Percentiles rank a stretch among this genome's conserved stretches.
phyloP scores from a whole-genome alignment of 2,888 invertebrate genomes.

The Ecliptopera silaceata region DNA sequence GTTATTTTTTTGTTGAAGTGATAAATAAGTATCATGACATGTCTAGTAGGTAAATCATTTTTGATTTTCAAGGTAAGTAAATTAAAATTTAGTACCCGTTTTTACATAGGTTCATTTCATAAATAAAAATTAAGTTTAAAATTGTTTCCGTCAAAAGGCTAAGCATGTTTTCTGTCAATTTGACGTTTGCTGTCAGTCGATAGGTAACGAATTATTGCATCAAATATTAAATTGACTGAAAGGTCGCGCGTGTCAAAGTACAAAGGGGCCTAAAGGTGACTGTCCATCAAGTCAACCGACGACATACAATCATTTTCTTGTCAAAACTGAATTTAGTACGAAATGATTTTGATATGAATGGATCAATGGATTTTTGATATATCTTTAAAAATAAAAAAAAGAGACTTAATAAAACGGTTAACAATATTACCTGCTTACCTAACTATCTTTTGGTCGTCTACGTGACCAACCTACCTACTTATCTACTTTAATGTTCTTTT shows the following conservation, averaged over 20 bases:
- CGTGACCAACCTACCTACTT: no score
- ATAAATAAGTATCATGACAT: not conserved
- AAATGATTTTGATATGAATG: constrained; percentile 37
- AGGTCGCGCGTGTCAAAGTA: constrained; percentile 55
- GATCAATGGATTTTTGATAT: no score
- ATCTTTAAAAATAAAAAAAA: no score
- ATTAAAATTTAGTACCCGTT: not conserved
- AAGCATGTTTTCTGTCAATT: constrained; percentile 13
- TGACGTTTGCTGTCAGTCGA: constrained; percentile 27
- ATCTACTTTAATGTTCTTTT: no score
- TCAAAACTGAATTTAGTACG: constrained; percentile 41
- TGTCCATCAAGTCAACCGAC: constrained; percentile 54
- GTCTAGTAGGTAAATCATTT: no score
- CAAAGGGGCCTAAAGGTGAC: constrained; percentile 61
- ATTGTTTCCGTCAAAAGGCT: constrained; percentile 9
- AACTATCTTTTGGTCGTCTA: not conserved
- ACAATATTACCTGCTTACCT: no score
- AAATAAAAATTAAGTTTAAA: not conserved
- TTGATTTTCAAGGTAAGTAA: no score
- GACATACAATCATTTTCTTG: constrained; percentile 57
- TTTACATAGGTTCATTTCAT: not conserved
- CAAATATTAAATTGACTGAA: constrained; percentile 52
- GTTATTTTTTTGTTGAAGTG: not conserved
- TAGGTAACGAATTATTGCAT: constrained; percentile 47
- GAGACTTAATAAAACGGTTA: no score